These are phyloP conservation scores for Synergus japonicus DNA, from an alignment of 2,888 invertebrate genomes.

Conservation along the genomic window DNA sequence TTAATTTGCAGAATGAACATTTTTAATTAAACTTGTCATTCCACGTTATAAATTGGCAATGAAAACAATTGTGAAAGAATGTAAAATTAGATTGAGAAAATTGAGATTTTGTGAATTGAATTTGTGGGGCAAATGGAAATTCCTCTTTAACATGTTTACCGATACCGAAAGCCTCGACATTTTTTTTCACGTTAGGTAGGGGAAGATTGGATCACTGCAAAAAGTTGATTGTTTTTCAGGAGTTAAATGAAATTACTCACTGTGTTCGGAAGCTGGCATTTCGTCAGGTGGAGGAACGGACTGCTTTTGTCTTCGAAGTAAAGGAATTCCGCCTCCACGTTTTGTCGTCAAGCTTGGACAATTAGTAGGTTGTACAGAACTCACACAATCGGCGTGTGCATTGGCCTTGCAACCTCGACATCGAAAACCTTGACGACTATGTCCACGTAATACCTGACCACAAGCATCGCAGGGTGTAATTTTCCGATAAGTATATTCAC, in stretches of 20 bases:
- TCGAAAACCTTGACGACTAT: conserved; percentile 93
- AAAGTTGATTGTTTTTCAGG: not conserved
- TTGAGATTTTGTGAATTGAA: not conserved
- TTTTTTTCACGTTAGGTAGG: conserved; percentile 11
- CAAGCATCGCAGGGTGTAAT: conserved; percentile 97
- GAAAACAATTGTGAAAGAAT: not conserved
- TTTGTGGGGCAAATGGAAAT: not conserved
- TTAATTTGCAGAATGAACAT: not conserved
- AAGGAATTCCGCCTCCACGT: conserved; percentile 74
- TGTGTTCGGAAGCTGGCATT: conserved; percentile 86
- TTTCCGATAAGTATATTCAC: conserved; percentile 97
- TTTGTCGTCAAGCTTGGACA: conserved; percentile 82
- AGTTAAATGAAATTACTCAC: conserved; percentile 80
- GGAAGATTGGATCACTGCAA: not conserved
- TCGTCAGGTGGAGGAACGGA: conserved; percentile 83
- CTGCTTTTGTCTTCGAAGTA: conserved; percentile 92
- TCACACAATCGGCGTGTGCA: conserved; percentile 91
- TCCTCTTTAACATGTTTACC: not conserved
- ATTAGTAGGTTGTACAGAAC: conserved; percentile 87
- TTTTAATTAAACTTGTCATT: too few relatives aligned
- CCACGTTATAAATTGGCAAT: not conserved
- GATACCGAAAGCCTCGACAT: conserved; percentile 19
- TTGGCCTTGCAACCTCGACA: conserved; percentile 95
- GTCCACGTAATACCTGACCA: conserved; percentile 94
- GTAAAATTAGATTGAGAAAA: not conserved